A percentile compares a stretch with the other conserved stretches of the same genome.
Conservation (phyloP, 2,888 invertebrate species). For the Eumerus sabulonum region DNA sequence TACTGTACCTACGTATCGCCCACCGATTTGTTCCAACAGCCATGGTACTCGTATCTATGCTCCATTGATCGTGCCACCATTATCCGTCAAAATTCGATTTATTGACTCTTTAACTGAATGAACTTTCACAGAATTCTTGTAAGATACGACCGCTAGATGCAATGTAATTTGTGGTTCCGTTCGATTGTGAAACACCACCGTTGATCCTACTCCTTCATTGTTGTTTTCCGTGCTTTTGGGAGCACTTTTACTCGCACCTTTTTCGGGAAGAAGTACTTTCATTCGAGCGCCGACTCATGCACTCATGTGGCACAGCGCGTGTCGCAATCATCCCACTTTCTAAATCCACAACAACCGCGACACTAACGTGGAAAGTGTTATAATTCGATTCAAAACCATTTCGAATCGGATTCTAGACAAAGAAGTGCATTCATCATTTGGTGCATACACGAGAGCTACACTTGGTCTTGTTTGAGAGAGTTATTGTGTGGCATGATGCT, state of each 20-base stretch:
- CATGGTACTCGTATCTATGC: too few species aligned
- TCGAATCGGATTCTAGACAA: conserved; percentile 39
- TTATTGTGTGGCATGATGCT: conserved; percentile 40
- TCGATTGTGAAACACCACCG: background rate
- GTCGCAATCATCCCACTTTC: conserved; percentile 47
- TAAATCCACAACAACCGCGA: conserved; percentile 25
- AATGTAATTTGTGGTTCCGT: conserved; percentile 39
- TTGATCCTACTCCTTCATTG: conserved; percentile 15
- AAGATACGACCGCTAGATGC: conserved; percentile 8
- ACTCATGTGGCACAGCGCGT: background rate
- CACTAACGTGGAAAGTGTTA: conserved; percentile 36
- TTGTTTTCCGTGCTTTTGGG: conserved; percentile 33
- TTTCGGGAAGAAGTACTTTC: conserved; percentile 39
- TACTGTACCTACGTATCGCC: conserved; percentile 21
- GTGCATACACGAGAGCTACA: conserved; percentile 16
- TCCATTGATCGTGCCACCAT: background rate
- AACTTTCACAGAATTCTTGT: conserved; percentile 57
- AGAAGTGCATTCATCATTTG: conserved; percentile 45
- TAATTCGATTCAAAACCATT: conserved; percentile 7
- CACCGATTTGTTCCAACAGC: conserved; percentile 42
- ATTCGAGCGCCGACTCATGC: background rate
- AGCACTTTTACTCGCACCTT: conserved; percentile 36
- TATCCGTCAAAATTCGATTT: conserved; percentile 60
- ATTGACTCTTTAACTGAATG: conserved; percentile 18
- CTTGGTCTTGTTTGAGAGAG: conserved; percentile 36